Percentiles rank a stretch among this genome's conserved stretches.
Conservation (phyloP, 92 coral and sea anemone species). For the Actinostola sp. region DNA sequence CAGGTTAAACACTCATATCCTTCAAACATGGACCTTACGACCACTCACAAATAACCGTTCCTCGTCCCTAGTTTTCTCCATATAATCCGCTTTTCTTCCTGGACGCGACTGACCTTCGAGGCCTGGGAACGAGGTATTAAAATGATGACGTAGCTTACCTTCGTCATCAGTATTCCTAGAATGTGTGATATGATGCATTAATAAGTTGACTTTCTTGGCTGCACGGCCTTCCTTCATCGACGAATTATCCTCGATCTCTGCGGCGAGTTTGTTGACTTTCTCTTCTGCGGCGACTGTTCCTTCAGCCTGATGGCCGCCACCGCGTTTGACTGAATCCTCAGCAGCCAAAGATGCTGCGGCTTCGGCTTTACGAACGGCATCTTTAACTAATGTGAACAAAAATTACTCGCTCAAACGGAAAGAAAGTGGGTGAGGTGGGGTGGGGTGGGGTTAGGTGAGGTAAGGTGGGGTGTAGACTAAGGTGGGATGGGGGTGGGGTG, state of each 20-base stretch:
- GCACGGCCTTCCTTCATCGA: conserved; percentile 30
- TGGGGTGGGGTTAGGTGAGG: too few relatives aligned
- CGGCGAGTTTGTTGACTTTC: conserved; percentile 36
- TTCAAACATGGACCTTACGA: too few relatives aligned
- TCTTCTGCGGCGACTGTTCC: conserved; percentile 69
- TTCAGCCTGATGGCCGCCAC: conserved; percentile 93
- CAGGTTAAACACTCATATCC: too few relatives aligned
- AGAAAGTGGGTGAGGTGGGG: too few relatives aligned
- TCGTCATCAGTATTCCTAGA: background rate
- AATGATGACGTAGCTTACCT: too few relatives aligned
- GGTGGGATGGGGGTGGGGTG: too few relatives aligned
- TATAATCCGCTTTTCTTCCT: background rate
- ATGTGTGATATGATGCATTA: conserved; percentile 16
- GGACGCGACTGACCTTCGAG: background rate
- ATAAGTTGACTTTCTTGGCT: conserved; percentile 25
- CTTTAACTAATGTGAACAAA: conserved; percentile 49
- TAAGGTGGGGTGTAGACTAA: too few relatives aligned
- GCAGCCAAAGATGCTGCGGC: conserved; percentile 92
- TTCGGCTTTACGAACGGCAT: conserved; percentile 86
- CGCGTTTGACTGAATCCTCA: conserved; percentile 72
- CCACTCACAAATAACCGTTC: too few relatives aligned
- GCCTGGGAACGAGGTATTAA: too few relatives aligned
- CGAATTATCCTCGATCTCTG: conserved; percentile 44
- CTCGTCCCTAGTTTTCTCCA: too few relatives aligned
- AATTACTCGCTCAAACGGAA: background rate